phyloP scores from a whole-genome alignment of 30 jellyfish, hydroid and myxozoan genomes.

The Cassiopea andromeda region DNA sequence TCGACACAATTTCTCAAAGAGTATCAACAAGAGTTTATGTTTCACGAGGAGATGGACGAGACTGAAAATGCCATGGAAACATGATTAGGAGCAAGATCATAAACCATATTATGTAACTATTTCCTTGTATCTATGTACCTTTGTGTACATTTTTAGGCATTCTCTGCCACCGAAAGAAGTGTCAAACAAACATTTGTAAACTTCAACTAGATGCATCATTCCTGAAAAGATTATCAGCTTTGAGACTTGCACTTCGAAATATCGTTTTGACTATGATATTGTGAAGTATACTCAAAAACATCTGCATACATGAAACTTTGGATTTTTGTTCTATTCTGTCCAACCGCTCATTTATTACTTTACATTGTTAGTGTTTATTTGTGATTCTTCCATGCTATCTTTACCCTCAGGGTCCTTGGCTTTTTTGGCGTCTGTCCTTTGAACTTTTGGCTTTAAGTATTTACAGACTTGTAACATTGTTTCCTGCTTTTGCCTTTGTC shows the following conservation, averaged over 20 bases:
- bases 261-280: too few relatives aligned
- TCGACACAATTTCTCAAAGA: slow-evolving; percentile 91
- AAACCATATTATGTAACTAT: not conserved
- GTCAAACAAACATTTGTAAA: not conserved
- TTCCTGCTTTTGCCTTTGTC: too few relatives aligned
- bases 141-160: slow-evolving; percentile 1
- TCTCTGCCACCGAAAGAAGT: not conserved
- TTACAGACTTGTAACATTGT: too few relatives aligned
- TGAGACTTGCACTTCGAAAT: not conserved
- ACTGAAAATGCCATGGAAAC: slow-evolving; percentile 77
- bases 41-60: slow-evolving; percentile 68
- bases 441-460: not conserved
- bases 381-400: not conserved
- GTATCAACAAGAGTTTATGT: slow-evolving; percentile 94
- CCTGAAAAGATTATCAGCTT: not conserved
- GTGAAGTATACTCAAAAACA: too few relatives aligned
- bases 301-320: too few relatives aligned
- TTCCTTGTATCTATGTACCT: not conserved
- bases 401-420: not conserved
- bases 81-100: not conserved
- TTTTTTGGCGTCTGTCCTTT: not conserved
- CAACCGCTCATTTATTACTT: too few relatives aligned
- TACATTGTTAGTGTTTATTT: not conserved
- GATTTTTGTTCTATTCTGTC: too few relatives aligned
- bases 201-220: too few relatives aligned